Base-by-base conservation (phyloP, 2,113 vertebrate genomes). In the Rhipidura dahli region DNA sequence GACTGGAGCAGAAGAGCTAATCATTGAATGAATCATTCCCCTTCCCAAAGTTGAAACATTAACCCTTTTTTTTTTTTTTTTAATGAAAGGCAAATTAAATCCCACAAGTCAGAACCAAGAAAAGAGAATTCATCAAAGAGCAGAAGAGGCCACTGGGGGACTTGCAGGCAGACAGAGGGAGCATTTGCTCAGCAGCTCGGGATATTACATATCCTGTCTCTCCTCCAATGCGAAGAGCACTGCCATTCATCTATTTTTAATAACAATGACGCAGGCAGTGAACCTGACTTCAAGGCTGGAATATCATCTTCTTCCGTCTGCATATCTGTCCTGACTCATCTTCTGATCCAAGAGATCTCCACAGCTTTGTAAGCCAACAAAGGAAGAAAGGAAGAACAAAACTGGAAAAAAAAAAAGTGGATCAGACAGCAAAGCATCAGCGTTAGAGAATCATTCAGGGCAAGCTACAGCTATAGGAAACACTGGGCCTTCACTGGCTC, bases 201-300 rank as follows among this genome's bases (percentile, higher is more conserved):
- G 69, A 40, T 87, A 68, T 96, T 92, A 18, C 86, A 89, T 87
- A 92, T 94, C 91, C 61, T 50, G 72, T 79, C 3, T 26, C 83
- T 94, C 69, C 80, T 82, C 68, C 73, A 42, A n/a, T 68, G 83
- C 1, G 30, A 77, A 83, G 40, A 96, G 33, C 23, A 31, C 57
- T 90, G 88, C 88, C 78, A 84, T 92, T 92, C 90, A 92, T 94
- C 96, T 97, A 96, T 97, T 95, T 96, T 96, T 97, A 95, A 96
- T 96, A 89, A 80, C 76, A 68, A 56, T 95, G 96, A 96, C 57
- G 80, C 94, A 96, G 88, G 60, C 92, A 88, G 49, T 73, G 68
- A 96, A 93, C 88, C 83, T 94, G 85, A 73, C 77, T 92, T 95
- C 70, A 93, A 95, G 79, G 60, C 93, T 93, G 57, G 70, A 87